Percentiles rank a stretch among this genome's conserved stretches.
phyloP scores from a whole-genome alignment of 1,140 invertebrate genomes.

The Drosophila equinoxialis region DNA sequence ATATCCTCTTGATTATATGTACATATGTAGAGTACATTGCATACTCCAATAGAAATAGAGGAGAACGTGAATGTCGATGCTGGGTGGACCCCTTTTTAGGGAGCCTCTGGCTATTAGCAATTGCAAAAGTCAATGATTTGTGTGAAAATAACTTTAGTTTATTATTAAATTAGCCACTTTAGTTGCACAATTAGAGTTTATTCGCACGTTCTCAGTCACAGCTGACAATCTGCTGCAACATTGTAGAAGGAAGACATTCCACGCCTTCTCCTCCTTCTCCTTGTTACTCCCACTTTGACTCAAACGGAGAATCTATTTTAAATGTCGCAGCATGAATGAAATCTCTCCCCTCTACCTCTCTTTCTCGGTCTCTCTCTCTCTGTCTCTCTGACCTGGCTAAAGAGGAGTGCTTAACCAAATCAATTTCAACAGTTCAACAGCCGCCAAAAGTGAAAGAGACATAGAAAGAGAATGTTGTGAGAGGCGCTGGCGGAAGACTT shows the following conservation, averaged over 20 bases:
- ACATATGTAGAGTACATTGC: no score
- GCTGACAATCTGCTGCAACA: neutral
- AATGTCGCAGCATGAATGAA: constrained; percentile 70
- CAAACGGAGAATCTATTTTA: constrained; percentile 53
- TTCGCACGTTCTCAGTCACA: neutral
- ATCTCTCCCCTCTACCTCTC: neutral
- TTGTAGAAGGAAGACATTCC: neutral
- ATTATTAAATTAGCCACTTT: neutral
- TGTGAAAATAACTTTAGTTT: neutral
- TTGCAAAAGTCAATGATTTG: no score
- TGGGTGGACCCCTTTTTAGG: no score
- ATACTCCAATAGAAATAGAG: no score
- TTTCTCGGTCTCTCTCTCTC: neutral
- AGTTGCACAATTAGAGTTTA: no score
- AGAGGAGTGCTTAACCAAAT: constrained; percentile 57
- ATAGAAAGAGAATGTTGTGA: constrained; percentile 6
- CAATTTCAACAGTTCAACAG: constrained; percentile 71
- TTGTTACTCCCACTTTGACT: neutral
- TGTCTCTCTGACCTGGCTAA: neutral
- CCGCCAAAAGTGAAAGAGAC: constrained; percentile 25
- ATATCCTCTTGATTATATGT: no score
- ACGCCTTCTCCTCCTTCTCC: neutral
- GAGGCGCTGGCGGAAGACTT: neutral
- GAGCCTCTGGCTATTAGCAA: no score
- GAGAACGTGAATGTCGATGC: no score